Conservation (phyloP, 2,113 vertebrate species). For the Campylomormyrus tamandua region DNA sequence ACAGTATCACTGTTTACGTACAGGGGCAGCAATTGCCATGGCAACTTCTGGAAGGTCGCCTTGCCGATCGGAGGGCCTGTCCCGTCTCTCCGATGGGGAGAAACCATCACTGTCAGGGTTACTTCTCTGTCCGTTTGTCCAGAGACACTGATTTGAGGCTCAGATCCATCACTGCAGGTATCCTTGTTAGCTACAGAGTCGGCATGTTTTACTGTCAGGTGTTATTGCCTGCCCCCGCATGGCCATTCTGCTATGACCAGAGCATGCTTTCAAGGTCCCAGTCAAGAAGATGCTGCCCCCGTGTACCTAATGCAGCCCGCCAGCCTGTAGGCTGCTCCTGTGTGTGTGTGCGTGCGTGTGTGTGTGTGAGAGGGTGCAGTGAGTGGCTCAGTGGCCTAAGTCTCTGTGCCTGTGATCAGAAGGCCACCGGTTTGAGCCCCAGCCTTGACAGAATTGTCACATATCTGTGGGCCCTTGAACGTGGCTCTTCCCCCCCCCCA, state of each 20-base stretch:
- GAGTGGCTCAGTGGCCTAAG: no score
- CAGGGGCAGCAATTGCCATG: neutral
- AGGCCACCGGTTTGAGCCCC: no score
- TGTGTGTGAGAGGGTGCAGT: no score
- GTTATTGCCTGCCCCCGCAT: neutral
- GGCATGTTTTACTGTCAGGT: neutral
- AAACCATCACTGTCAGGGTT: neutral
- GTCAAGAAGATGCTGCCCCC: neutral
- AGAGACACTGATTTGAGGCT: neutral
- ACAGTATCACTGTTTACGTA: neutral
- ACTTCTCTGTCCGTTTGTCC: neutral
- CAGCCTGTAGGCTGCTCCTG: neutral
- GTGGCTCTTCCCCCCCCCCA: no score
- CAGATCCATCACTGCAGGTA: neutral
- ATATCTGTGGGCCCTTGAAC: no score
- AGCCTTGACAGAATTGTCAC: no score
- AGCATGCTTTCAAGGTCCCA: neutral
- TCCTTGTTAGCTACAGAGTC: neutral
- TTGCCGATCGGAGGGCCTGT: neutral
- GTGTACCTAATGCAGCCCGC: neutral
- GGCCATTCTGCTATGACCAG: neutral
- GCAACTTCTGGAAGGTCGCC: neutral
- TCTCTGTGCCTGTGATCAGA: no score
- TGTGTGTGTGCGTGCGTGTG: neutral
- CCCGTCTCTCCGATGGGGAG: neutral